Percentiles rank a stretch among this genome's conserved stretches.
These are phyloP conservation scores for Parelbella ahira DNA, from an alignment of 2,888 invertebrate genomes.

Conservation along the genomic window DNA sequence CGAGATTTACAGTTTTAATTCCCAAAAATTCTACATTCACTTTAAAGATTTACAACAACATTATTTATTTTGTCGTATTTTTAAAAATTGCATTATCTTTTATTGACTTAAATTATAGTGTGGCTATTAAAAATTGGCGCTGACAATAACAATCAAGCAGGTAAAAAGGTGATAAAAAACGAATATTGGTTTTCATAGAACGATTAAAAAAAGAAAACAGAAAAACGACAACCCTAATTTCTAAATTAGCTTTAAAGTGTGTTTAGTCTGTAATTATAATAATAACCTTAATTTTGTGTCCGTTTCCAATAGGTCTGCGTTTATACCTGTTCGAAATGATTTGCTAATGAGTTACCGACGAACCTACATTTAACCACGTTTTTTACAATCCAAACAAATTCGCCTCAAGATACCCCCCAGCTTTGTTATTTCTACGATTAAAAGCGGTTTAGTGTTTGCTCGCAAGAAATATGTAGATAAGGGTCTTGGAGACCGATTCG, in stretches of 20 bases:
- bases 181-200: conserved; percentile 25
- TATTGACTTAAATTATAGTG: conserved; percentile 12
- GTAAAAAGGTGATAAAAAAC: conserved; percentile 28
- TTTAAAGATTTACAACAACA: too few relatives aligned
- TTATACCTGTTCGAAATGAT: conserved; percentile 63
- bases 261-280: conserved; percentile 73
- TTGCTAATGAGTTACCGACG: conserved; percentile 50
- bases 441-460: conserved; percentile 54
- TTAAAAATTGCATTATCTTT: conserved; percentile 11
- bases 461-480: conserved; percentile 46
- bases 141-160: conserved; percentile 17
- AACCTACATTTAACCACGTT: conserved; percentile 34
- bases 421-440: conserved; percentile 60
- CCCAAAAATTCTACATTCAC: too few relatives aligned
- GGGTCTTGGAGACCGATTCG: conserved; percentile 37
- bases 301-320: conserved; percentile 50
- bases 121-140: conserved; percentile 10
- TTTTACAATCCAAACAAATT: conserved; percentile 35
- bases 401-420: conserved; percentile 33
- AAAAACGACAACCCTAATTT: conserved; percentile 39
- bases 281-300: conserved; percentile 61
- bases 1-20: too few relatives aligned
- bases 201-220: conserved; percentile 28
- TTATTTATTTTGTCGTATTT: too few relatives aligned
- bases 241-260: conserved; percentile 46